A percentile compares a stretch with the other conserved stretches of the same genome.
Conservation (phyloP, 2,888 invertebrate species). For the Stegana nigrithorax region DNA sequence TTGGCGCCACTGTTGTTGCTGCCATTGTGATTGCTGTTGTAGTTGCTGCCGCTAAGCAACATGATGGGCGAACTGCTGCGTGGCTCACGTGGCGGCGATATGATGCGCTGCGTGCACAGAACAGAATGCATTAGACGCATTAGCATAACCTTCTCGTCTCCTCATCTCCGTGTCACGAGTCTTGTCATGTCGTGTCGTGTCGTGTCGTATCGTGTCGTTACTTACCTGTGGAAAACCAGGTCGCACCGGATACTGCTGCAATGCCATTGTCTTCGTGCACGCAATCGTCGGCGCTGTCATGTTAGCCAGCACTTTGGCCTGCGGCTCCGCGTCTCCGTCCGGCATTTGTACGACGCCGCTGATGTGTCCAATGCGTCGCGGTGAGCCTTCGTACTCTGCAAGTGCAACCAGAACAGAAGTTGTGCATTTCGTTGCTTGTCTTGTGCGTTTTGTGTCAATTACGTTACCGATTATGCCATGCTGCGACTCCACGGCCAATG, state of each 20-base stretch:
- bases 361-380: conserved; percentile 43
- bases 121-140: too few species aligned
- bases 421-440: background rate
- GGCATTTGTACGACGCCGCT: conserved; percentile 28
- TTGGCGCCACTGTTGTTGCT: conserved; percentile 25
- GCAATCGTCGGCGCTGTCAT: conserved; percentile 32
- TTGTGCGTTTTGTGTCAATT: background rate
- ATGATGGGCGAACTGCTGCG: conserved; percentile 54
- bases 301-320: conserved; percentile 26
- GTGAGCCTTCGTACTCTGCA: conserved; percentile 48
- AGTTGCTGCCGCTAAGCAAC: conserved; percentile 46
- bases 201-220: background rate
- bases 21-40: conserved; percentile 27
- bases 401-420: background rate
- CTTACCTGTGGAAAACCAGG: conserved; percentile 86
- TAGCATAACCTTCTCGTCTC: too few species aligned
- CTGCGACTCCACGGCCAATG: conserved; percentile 58
- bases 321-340: conserved; percentile 24
- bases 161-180: too few species aligned
- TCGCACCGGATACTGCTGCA: conserved; percentile 75
- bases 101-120: conserved; percentile 56
- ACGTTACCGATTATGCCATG: conserved; percentile 61
- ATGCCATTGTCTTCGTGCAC: background rate
- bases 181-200: too few species aligned
- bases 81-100: conserved; percentile 63